Evolutionary conservation across 2,888 invertebrate species (phyloP).

Genomic region (Omphaloscelis lunosa): DNA sequence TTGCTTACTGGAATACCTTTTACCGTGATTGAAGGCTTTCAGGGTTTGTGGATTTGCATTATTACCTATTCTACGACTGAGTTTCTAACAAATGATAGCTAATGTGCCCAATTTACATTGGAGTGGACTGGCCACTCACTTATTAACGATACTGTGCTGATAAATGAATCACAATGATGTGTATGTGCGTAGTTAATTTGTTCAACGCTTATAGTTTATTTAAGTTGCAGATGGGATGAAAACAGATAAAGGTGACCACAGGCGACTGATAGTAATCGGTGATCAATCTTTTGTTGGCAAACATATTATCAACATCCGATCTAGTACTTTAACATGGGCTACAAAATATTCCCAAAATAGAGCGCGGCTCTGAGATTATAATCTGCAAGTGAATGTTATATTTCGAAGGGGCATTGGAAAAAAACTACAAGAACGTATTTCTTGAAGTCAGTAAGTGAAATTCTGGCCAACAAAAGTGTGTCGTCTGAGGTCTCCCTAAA

Average conservation of each 20-base stretch:
- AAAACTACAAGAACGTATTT: slow-evolving; percentile 17
- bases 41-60: slow-evolving; percentile 27
- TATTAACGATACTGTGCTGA: slow-evolving; percentile 33
- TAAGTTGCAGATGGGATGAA: slow-evolving; percentile 19
- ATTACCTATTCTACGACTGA: slow-evolving; percentile 24
- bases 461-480: slow-evolving; percentile 6
- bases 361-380: slow-evolving; percentile 24
- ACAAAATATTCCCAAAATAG: slow-evolving; percentile 15
- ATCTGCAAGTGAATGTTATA: slow-evolving; percentile 6
- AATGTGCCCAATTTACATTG: slow-evolving; percentile 34
- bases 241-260: slow-evolving; percentile 26
- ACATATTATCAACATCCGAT: slow-evolving; percentile 13
- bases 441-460: background rate
- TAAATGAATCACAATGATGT: slow-evolving; percentile 32
- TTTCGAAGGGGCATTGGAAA: background rate
- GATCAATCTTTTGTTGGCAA: slow-evolving; percentile 41
- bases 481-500: slow-evolving; percentile 47
- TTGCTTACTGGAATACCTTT: slow-evolving; percentile 9
- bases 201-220: slow-evolving; percentile 11
- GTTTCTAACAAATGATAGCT: slow-evolving; percentile 31
- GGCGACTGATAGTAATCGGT: slow-evolving; percentile 23
- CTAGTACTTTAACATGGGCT: slow-evolving; percentile 28
- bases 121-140: slow-evolving; percentile 12
- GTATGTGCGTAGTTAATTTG: slow-evolving; percentile 10
- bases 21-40: slow-evolving; percentile 1